These are phyloP conservation scores for Holothuria leucospilota DNA, from an alignment of 53 echinoderm and acorn worm genomes.

Conservation along the genomic window DNA sequence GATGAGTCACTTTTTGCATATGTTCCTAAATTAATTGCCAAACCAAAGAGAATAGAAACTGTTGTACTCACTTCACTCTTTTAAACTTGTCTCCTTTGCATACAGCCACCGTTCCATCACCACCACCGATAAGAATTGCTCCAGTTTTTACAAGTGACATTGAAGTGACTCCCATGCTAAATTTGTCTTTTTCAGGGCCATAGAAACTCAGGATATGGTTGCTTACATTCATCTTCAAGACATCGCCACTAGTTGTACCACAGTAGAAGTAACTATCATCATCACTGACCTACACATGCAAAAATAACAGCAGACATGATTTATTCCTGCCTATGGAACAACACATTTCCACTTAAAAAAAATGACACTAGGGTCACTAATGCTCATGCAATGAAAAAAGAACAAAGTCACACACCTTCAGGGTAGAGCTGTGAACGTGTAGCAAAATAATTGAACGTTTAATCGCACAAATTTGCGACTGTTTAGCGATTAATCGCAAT, in stretches of 20 bases:
- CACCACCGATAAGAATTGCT: conserved; percentile 78
- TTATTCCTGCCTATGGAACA: too few species aligned
- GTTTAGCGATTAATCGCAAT: too few species aligned
- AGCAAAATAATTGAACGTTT: too few species aligned
- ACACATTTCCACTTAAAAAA: too few species aligned
- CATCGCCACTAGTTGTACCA: conserved; percentile 93
- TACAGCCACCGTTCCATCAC: conserved; percentile 86
- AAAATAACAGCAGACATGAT: not conserved
- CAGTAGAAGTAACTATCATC: conserved; percentile 89
- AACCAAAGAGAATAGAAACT: not conserved
- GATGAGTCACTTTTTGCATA: too few species aligned
- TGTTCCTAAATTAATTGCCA: too few species aligned
- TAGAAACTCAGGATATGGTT: conserved; percentile 66
- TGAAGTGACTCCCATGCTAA: conserved; percentile 85
- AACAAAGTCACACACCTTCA: too few species aligned
- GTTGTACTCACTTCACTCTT: conserved; percentile 67
- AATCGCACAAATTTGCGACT: too few species aligned
- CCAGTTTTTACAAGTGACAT: conserved; percentile 84
- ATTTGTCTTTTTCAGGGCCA: conserved; percentile 89
- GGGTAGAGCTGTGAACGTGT: too few species aligned
- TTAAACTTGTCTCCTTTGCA: conserved; percentile 81
- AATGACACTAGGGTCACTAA: too few species aligned
- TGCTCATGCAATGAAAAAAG: too few species aligned
- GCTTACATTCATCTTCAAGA: conserved; percentile 72
- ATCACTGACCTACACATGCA: conserved; percentile 61